phyloP scores from a whole-genome alignment of 2,797 vertebrate genomes.

The Centropyge bicolor region DNA sequence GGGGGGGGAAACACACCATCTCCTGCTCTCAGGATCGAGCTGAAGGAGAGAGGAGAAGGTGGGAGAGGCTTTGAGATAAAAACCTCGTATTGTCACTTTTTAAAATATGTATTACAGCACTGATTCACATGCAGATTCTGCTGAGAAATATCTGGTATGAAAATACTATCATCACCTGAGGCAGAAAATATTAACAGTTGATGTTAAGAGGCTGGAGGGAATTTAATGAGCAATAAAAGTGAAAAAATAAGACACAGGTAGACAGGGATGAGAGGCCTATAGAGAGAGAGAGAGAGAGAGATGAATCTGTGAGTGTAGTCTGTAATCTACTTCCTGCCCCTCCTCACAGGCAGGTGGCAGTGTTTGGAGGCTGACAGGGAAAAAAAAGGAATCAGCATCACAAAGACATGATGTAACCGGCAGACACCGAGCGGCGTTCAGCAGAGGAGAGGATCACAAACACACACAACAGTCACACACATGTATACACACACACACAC shows the following conservation, averaged over 20 bases:
- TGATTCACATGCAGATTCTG: slow-evolving; percentile 2
- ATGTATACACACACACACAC: slow-evolving; percentile 1
- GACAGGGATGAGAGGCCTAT: background rate
- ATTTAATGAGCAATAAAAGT: background rate
- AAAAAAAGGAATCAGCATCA: slow-evolving; percentile 66
- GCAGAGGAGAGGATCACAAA: slow-evolving; percentile 54
- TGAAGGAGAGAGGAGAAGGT: slow-evolving; percentile 15
- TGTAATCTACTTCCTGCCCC: slow-evolving; percentile 59
- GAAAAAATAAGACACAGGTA: background rate
- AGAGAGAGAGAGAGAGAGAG: slow-evolving; percentile 9
- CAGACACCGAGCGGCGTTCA: slow-evolving; percentile 71
- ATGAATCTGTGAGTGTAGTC: slow-evolving; percentile 18
- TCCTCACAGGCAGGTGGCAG: slow-evolving; percentile 84
- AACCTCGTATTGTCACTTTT: background rate
- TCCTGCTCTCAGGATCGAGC: slow-evolving; percentile 24
- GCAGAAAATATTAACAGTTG: background rate
- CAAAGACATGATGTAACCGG: slow-evolving; percentile 83
- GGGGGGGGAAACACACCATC: slow-evolving; percentile 1
- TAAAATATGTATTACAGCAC: background rate
- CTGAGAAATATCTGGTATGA: background rate
- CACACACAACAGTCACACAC: slow-evolving; percentile 51
- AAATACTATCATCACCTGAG: slow-evolving; percentile 1
- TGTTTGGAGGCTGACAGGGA: slow-evolving; percentile 71
- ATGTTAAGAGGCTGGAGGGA: background rate
- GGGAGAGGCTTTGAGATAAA: slow-evolving; percentile 7